Conservation (phyloP, 1,140 invertebrate species). For the Bathynomus jamesi region DNA sequence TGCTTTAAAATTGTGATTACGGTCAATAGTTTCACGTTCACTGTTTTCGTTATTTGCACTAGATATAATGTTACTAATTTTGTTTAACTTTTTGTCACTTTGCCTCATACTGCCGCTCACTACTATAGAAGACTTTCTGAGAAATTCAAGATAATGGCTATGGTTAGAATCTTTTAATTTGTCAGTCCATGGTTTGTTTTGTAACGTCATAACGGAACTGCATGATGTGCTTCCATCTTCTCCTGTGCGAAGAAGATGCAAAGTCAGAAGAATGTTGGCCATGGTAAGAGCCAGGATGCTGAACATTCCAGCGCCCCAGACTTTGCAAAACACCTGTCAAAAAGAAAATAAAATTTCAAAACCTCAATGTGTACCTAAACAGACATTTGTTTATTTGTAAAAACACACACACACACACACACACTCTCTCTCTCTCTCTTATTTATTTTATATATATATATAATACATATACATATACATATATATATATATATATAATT, state of each 20-base stretch:
- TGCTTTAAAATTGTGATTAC: too few species aligned
- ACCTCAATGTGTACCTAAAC: too few species aligned
- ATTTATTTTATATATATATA: too few species aligned
- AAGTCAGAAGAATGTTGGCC: neutral
- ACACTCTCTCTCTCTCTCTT: too few species aligned
- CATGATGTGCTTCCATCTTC: neutral
- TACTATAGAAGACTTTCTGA: neutral
- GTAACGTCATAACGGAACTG: neutral
- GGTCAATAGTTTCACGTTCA: neutral
- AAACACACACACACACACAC: too few species aligned
- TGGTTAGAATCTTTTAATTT: neutral
- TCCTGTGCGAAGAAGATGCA: neutral
- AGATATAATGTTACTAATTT: neutral
- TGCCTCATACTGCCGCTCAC: neutral
- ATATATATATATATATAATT: too few species aligned
- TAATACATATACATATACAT: too few species aligned
- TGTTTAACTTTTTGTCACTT: neutral
- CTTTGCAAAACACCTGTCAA: neutral
- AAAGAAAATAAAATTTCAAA: too few species aligned
- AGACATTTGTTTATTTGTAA: too few species aligned
- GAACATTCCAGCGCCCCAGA: slow-evolving; percentile 1
- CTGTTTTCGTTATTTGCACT: neutral
- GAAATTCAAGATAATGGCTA: neutral
- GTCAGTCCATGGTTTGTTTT: neutral
- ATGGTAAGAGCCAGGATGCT: neutral